A percentile compares a stretch with the other conserved stretches of the same genome.
These are phyloP conservation scores for Cerastis leucographa DNA, from an alignment of 2,888 invertebrate species.

Conservation along the genomic window DNA sequence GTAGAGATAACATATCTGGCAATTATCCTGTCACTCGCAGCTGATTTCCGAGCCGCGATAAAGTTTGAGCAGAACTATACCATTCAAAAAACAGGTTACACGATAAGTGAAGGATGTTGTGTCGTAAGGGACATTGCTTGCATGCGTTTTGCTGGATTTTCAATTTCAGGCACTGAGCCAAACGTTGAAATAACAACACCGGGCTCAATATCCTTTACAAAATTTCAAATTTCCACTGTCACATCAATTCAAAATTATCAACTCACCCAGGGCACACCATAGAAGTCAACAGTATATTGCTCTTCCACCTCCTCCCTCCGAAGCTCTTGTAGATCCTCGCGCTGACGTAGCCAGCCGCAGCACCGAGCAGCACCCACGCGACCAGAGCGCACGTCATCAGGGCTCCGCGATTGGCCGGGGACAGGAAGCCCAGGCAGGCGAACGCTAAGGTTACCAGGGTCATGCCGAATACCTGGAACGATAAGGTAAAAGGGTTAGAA, in stretches of 20 bases:
- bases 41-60: neutral
- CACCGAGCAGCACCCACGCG: slow-evolving; percentile 98
- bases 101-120: neutral
- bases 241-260: neutral
- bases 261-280: slow-evolving; percentile 99
- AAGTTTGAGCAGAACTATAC: neutral
- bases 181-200: neutral
- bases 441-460: slow-evolving; percentile 98
- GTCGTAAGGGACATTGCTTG: neutral
- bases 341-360: slow-evolving; percentile 99
- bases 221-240: neutral
- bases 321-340: slow-evolving; percentile 99
- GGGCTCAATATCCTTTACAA: neutral
- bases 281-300: slow-evolving; percentile 98
- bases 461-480: slow-evolving; percentile 94
- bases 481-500: neutral
- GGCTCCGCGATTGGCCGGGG: slow-evolving; percentile 99
- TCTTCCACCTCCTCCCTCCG: slow-evolving; percentile 99
- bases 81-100: neutral
- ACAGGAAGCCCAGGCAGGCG: slow-evolving; percentile 99
- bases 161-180: neutral
- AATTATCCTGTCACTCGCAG: neutral
- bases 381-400: slow-evolving; percentile 99
- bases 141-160: neutral
- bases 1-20: neutral